Percentiles rank a stretch among this genome's conserved stretches.
Conservation (phyloP, 2,797 vertebrate species). For the Aselliscus stoliczkanus region DNA sequence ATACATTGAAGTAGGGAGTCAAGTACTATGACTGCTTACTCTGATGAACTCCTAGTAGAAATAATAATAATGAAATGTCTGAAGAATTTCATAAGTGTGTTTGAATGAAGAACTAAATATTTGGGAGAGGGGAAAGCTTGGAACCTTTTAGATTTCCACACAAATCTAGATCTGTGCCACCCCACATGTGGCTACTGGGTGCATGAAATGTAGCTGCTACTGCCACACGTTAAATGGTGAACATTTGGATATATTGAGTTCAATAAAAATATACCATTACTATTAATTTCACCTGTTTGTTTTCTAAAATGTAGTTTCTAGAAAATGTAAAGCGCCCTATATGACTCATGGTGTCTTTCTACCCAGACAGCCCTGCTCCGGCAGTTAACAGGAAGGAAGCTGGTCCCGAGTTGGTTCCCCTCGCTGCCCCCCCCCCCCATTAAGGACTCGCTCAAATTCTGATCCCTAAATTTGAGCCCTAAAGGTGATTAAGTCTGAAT, state of each 20-base stretch:
- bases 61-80: neutral
- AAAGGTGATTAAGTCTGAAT: neutral
- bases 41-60: neutral
- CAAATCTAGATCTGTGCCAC: neutral
- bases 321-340: neutral
- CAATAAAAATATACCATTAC: neutral
- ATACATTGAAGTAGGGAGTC: neutral
- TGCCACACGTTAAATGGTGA: neutral
- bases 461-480: neutral
- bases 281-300: neutral
- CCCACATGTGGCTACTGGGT: neutral
- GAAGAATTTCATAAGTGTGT: neutral
- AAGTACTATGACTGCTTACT: neutral
- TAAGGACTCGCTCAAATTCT: neutral
- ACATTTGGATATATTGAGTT: neutral
- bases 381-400: neutral
- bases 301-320: neutral
- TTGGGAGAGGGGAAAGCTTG: neutral
- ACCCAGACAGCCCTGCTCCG: rapidly evolving
- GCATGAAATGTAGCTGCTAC: neutral
- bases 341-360: neutral
- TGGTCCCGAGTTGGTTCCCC: too few species aligned
- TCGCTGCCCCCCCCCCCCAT: too few species aligned
- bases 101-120: neutral
- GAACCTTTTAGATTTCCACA: neutral